These are phyloP conservation scores for Lindbergichthys nudifrons DNA, from an alignment of 2,797 vertebrate species.

Conservation along the genomic window DNA sequence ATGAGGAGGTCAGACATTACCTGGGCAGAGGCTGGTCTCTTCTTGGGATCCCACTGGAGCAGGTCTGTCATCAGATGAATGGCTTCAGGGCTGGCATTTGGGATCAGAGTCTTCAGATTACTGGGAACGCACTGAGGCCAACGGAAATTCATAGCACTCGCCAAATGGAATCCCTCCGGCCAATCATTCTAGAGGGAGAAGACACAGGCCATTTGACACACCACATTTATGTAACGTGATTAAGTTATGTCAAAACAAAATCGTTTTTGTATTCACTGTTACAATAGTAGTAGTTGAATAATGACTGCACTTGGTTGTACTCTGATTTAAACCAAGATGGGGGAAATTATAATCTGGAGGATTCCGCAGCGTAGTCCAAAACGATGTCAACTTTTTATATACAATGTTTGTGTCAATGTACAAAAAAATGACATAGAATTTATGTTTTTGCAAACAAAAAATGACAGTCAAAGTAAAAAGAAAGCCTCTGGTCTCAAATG, in stretches of 20 bases:
- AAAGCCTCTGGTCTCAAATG: background rate
- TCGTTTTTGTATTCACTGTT: background rate
- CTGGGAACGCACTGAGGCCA: slow-evolving; percentile 96
- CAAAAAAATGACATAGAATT: no score
- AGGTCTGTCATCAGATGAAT: slow-evolving; percentile 93
- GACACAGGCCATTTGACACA: slow-evolving; percentile 2
- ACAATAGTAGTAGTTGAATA: background rate
- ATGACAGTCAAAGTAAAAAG: background rate
- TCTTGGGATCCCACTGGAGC: slow-evolving; percentile 96
- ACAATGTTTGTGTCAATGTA: background rate
- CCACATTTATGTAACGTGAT: background rate
- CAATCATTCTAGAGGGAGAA: slow-evolving; percentile 89
- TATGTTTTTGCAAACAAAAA: background rate
- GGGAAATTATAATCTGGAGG: no score
- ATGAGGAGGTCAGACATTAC: slow-evolving; percentile 68
- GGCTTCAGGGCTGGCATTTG: slow-evolving; percentile 94
- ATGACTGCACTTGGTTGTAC: no score
- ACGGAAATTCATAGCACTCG: slow-evolving; percentile 94
- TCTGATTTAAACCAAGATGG: background rate
- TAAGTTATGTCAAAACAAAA: background rate
- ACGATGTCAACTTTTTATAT: no score
- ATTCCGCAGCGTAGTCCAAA: no score
- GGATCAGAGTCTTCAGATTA: slow-evolving; percentile 94
- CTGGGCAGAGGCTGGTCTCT: slow-evolving; percentile 94
- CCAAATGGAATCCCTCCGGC: slow-evolving; percentile 94